These are phyloP conservation scores for Holcopasites calliopsidis DNA, from an alignment of 1,140 invertebrate genomes.

Conservation along the genomic window DNA sequence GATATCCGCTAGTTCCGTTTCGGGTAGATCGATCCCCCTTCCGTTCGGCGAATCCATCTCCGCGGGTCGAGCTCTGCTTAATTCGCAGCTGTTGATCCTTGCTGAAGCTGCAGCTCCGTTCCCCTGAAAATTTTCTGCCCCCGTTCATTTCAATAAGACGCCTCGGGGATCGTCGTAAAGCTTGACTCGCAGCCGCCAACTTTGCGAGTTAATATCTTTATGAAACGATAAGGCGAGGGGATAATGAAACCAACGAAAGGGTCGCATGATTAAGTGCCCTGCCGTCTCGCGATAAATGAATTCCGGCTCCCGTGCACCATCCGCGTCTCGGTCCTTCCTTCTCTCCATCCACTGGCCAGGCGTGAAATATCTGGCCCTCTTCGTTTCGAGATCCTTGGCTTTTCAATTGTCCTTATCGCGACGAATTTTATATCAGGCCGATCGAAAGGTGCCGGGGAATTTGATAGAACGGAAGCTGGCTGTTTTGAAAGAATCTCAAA, in stretches of 20 bases:
- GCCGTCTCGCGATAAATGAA: slow-evolving; percentile 52
- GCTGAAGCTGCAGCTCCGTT: slow-evolving; percentile 24
- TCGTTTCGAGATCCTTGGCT: neutral
- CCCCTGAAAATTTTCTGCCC: slow-evolving; percentile 47
- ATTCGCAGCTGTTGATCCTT: slow-evolving; percentile 45
- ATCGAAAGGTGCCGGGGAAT: too few relatives aligned
- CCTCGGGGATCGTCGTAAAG: slow-evolving; percentile 48
- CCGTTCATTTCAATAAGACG: slow-evolving; percentile 58
- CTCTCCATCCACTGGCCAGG: neutral
- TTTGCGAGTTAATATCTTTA: slow-evolving; percentile 60
- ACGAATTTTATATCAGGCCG: too few relatives aligned
- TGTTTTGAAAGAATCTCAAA: too few relatives aligned
- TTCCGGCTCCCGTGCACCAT: slow-evolving; percentile 26
- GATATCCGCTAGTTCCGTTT: too few relatives aligned
- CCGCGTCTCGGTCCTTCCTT: neutral
- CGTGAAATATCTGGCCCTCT: neutral
- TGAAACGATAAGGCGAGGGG: slow-evolving; percentile 55
- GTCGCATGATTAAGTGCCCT: slow-evolving; percentile 54
- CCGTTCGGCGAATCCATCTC: neutral
- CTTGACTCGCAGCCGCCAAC: slow-evolving; percentile 39
- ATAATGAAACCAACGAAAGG: slow-evolving; percentile 60
- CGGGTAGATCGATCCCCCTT: too few relatives aligned
- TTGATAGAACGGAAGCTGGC: too few relatives aligned
- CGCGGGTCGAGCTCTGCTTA: slow-evolving; percentile 12
- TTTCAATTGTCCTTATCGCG: too few relatives aligned